Conservation (phyloP, 2,888 invertebrate species). For the Synergus itoensis region DNA sequence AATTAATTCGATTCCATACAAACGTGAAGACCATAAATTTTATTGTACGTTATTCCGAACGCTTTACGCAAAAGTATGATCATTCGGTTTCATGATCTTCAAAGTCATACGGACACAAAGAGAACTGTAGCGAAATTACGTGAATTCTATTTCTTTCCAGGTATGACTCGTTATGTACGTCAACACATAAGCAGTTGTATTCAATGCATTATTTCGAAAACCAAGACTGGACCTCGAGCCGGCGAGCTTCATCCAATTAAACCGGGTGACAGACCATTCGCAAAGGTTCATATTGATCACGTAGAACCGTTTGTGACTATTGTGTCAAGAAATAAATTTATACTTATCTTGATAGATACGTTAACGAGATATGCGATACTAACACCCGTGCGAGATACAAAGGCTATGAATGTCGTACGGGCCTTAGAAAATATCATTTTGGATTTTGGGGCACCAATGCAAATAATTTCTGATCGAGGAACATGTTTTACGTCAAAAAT, state of each 20-base stretch:
- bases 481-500: slow-evolving; percentile 47
- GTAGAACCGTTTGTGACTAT: slow-evolving; percentile 49
- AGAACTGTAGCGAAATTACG: slow-evolving; percentile 8
- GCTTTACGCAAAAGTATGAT: slow-evolving; percentile 20
- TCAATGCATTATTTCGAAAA: slow-evolving; percentile 24
- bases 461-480: slow-evolving; percentile 49
- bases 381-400: slow-evolving; percentile 45
- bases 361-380: slow-evolving; percentile 50
- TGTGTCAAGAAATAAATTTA: slow-evolving; percentile 43
- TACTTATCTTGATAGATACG: slow-evolving; percentile 51
- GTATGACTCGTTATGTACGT: background rate
- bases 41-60: too few species aligned
- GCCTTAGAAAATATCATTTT: slow-evolving; percentile 45
- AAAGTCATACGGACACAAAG: slow-evolving; percentile 27
- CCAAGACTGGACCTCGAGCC: slow-evolving; percentile 43
- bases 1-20: too few species aligned
- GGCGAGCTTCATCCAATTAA: slow-evolving; percentile 41
- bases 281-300: slow-evolving; percentile 50
- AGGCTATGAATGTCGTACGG: slow-evolving; percentile 11
- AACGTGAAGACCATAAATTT: too few species aligned
- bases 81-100: too few species aligned
- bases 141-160: slow-evolving; percentile 36
- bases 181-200: background rate
- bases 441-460: slow-evolving; percentile 46
- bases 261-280: slow-evolving; percentile 53